These are phyloP conservation scores for Chorisops tibialis DNA, from an alignment of 2,888 invertebrate genomes.

Conservation along the genomic window DNA sequence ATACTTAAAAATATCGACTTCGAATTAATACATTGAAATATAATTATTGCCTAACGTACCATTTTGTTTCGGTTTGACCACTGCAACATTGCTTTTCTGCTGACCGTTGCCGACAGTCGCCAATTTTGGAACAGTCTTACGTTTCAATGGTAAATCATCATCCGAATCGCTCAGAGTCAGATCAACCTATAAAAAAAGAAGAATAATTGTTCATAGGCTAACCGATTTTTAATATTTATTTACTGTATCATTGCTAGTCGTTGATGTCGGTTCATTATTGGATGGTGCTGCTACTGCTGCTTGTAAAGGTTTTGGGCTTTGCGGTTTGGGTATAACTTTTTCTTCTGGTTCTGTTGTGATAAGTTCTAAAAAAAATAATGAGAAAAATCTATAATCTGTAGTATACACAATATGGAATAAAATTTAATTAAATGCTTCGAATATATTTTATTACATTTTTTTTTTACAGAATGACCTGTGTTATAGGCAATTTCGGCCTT, in stretches of 20 bases:
- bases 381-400: too few relatives aligned
- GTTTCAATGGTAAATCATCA: conserved; percentile 62
- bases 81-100: conserved; percentile 37
- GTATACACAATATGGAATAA: too few relatives aligned
- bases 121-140: conserved; percentile 53
- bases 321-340: conserved; percentile 42
- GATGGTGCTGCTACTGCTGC: conserved; percentile 20
- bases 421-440: too few relatives aligned
- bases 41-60: conserved; percentile 46
- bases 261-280: conserved; percentile 50
- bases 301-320: conserved; percentile 37
- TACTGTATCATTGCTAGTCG: conserved; percentile 51
- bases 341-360: conserved; percentile 34
- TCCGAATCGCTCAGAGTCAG: conserved; percentile 72
- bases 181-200: conserved; percentile 56
- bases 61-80: conserved; percentile 40
- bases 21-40: conserved; percentile 13
- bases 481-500: too few relatives aligned
- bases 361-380: conserved; percentile 32
- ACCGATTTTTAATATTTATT: conserved; percentile 20
- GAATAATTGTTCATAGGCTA: not conserved
- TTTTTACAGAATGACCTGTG: too few relatives aligned
- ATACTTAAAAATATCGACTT: too few relatives aligned
- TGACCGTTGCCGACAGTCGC: conserved; percentile 40
- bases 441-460: too few relatives aligned